Evolutionary conservation across 2,113 vertebrate genomes (phyloP).

Genomic region (Pimephales promelas): DNA sequence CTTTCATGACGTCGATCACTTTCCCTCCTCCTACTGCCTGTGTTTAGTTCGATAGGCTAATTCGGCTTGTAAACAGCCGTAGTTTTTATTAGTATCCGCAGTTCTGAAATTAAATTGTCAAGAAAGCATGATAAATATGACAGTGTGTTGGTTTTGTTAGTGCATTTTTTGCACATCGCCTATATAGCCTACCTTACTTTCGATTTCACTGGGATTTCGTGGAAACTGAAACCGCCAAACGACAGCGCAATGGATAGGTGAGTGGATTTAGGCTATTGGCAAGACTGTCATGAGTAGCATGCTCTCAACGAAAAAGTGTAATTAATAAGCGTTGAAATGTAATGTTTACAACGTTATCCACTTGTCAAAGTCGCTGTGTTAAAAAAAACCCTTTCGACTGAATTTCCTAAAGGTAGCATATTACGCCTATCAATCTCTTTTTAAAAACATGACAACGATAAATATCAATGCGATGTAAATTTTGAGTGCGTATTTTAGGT

Average conservation of each 20-base stretch:
- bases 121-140: background rate
- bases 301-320: no score
- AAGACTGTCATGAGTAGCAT: no score
- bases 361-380: background rate
- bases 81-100: background rate
- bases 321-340: background rate
- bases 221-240: background rate
- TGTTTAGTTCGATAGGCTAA: background rate
- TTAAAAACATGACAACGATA: background rate
- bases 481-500: background rate
- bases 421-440: background rate
- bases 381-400: background rate
- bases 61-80: background rate
- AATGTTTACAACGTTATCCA: background rate
- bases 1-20: background rate
- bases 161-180: background rate
- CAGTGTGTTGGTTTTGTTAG: background rate
- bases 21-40: background rate
- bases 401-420: no score
- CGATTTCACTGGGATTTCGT: background rate
- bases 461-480: background rate
- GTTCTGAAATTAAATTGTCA: background rate
- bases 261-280: background rate
- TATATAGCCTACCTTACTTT: background rate
- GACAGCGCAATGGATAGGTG: constrained; percentile 4